phyloP scores from a whole-genome alignment of 2,797 vertebrate species.

The Gorsachius magnificus region DNA sequence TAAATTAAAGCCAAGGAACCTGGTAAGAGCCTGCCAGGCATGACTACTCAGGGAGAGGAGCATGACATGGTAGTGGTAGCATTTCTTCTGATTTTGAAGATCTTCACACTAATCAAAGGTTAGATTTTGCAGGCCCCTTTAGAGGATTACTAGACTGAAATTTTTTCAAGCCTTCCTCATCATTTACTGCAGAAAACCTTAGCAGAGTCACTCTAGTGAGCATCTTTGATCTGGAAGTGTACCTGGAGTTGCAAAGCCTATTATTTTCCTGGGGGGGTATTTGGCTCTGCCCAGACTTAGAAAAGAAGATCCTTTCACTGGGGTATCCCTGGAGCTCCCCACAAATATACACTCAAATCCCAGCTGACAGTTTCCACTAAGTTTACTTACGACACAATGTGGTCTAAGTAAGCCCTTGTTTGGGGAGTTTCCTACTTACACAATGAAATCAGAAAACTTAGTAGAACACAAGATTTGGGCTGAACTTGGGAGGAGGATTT shows the following conservation, averaged over 20 bases:
- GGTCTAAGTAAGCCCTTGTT: background rate
- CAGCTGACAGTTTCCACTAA: background rate
- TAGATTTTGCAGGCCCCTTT: background rate
- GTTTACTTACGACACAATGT: background rate
- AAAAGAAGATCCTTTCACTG: background rate
- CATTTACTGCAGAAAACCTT: background rate
- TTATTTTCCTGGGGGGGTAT: background rate
- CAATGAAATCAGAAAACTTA: background rate
- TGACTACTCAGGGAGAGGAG: background rate
- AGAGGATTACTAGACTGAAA: background rate
- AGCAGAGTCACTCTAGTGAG: background rate
- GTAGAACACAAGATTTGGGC: background rate
- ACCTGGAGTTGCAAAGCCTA: background rate
- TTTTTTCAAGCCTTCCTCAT: background rate
- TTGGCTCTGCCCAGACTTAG: background rate
- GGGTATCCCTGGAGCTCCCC: background rate
- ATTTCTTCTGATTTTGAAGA: background rate
- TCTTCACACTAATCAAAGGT: background rate
- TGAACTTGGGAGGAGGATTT: background rate
- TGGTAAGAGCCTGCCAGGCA: background rate
- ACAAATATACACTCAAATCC: background rate
- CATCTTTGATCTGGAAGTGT: background rate
- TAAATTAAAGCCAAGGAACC: conserved; percentile 73
- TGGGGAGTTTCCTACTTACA: background rate
- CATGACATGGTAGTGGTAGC: background rate